phyloP scores from a whole-genome alignment of 2,797 vertebrate species.

The Sus cebifrons region DNA sequence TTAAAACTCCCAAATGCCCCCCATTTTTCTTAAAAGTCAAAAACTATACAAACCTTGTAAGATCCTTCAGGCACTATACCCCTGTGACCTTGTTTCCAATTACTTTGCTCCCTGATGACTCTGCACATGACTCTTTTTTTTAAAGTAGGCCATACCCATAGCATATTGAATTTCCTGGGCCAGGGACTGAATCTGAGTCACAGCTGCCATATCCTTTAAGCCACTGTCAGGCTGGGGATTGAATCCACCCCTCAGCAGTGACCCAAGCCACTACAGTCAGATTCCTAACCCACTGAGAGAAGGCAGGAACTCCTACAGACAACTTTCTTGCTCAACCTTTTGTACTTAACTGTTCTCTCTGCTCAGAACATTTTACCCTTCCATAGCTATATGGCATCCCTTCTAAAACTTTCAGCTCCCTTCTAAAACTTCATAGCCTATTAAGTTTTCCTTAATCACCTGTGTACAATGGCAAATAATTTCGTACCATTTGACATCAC shows the following conservation, averaged over 20 bases:
- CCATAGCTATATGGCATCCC: not conserved
- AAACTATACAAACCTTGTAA: not conserved
- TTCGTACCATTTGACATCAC: not conserved
- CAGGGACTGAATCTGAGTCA: no score
- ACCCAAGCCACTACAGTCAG: no score
- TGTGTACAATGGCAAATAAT: not conserved
- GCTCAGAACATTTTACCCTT: not conserved
- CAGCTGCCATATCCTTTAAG: no score
- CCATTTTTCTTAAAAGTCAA: not conserved
- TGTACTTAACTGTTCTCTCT: not conserved
- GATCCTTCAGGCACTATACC: not conserved
- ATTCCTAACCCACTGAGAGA: no score
- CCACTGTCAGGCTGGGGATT: no score
- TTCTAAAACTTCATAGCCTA: not conserved
- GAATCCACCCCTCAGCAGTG: no score
- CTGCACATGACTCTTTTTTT: no score
- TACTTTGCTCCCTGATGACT: not conserved
- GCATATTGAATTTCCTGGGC: no score
- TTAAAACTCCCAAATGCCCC: not conserved
- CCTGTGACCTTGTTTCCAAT: not conserved
- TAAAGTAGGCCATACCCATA: no score
- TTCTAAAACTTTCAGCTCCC: not conserved
- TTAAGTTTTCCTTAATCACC: not conserved
- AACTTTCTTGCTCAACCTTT: conserved; percentile 15
- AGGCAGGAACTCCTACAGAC: not conserved